Percentiles rank a stretch among this genome's conserved stretches.
phyloP scores from a whole-genome alignment of 2,797 vertebrate genomes.

The Austrolebias charrua region DNA sequence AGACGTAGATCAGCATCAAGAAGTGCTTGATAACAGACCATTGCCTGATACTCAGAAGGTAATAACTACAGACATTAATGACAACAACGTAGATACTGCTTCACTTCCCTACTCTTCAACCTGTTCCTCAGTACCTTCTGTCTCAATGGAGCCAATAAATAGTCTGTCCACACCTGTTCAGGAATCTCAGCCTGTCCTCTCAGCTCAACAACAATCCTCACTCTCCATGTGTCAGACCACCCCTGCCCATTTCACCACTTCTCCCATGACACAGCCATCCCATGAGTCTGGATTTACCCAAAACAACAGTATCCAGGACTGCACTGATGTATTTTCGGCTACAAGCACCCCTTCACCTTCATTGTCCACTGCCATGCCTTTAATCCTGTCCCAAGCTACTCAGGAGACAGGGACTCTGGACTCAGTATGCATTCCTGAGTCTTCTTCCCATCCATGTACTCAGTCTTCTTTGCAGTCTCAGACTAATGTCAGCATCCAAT shows the following conservation, averaged over 20 bases:
- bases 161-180: conserved; percentile 78
- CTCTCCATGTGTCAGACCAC: conserved; percentile 19
- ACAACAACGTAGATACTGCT: conserved; percentile 65
- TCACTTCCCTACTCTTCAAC: conserved; percentile 43
- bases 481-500: conserved; percentile 35
- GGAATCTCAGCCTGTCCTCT: conserved; percentile 73
- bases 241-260: conserved; percentile 26
- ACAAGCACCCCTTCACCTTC: conserved; percentile 49
- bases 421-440: conserved; percentile 49
- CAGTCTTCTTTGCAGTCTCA: conserved; percentile 24
- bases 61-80: conserved; percentile 73
- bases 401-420: conserved; percentile 59
- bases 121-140: conserved; percentile 40
- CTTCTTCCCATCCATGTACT: conserved; percentile 24
- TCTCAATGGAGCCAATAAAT: conserved; percentile 57
- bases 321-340: conserved; percentile 34
- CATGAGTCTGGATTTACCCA: conserved; percentile 27
- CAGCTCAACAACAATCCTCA: conserved; percentile 38
- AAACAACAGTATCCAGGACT: conserved; percentile 38
- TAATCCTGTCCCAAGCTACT: conserved; percentile 64
- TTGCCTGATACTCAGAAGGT: conserved; percentile 40
- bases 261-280: conserved; percentile 25
- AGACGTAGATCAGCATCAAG: conserved; percentile 47
- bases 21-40: conserved; percentile 68
- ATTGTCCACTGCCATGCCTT: conserved; percentile 30